Conservation (phyloP, 2,888 invertebrate genomes). For the Drosophila parthenogenetica region DNA sequence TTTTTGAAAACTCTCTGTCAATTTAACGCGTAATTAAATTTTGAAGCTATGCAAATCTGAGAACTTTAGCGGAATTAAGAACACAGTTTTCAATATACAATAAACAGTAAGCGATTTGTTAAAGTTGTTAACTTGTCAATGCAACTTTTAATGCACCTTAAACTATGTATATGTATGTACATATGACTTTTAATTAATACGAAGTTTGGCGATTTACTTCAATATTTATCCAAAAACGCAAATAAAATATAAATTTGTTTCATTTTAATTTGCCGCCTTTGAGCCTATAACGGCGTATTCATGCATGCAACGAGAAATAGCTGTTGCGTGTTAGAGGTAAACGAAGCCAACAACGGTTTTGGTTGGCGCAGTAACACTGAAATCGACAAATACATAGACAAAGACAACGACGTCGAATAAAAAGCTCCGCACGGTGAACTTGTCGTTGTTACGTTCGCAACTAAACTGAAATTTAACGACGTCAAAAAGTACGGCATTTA, state of each 20-base stretch:
- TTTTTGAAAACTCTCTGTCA: conserved; percentile 49
- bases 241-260: conserved; percentile 68
- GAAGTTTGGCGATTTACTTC: conserved; percentile 42
- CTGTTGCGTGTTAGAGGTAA: conserved; percentile 31
- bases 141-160: conserved; percentile 35
- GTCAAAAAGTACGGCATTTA: conserved; percentile 53
- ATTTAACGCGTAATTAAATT: conserved; percentile 69
- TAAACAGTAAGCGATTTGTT: conserved; percentile 17
- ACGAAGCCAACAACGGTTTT: conserved; percentile 41
- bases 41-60: conserved; percentile 37
- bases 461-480: conserved; percentile 70
- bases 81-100: conserved; percentile 28
- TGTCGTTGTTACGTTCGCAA: conserved; percentile 82
- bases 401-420: conserved; percentile 46
- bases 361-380: conserved; percentile 51
- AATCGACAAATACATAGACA: conserved; percentile 49
- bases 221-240: conserved; percentile 42
- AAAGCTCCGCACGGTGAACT: conserved; percentile 66
- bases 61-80: conserved; percentile 40
- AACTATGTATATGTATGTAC: conserved; percentile 2
- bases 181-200: conserved; percentile 3
- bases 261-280: conserved; percentile 69
- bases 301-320: conserved; percentile 4
- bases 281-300: conserved; percentile 46
- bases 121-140: conserved; percentile 11